phyloP scores from a whole-genome alignment of 2,113 vertebrate species.

The Zosterops lateralis region DNA sequence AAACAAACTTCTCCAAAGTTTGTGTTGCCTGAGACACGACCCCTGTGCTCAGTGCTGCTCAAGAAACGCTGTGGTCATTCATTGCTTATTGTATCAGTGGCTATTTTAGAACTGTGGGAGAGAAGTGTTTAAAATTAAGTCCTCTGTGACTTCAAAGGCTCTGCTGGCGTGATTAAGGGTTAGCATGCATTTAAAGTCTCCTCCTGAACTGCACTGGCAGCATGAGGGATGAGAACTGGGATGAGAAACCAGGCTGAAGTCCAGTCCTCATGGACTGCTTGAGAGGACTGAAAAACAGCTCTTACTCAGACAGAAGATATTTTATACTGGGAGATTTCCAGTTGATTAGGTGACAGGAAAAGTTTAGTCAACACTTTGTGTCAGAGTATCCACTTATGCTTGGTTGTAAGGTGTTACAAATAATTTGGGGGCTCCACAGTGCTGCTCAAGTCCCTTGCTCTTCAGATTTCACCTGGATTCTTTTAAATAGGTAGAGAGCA shows the following conservation, averaged over 20 bases:
- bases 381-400: not conserved
- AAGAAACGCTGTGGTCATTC: rapidly evolving
- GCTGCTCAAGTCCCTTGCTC: not conserved
- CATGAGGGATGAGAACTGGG: not conserved
- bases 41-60: rapidly evolving
- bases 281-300: not conserved
- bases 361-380: not conserved
- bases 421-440: not conserved
- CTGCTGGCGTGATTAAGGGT: not conserved
- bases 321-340: not conserved
- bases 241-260: not conserved
- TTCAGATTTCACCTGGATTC: not conserved
- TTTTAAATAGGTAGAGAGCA: not conserved
- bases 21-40: not conserved
- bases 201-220: not conserved
- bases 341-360: not conserved
- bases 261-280: not conserved
- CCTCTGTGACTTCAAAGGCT: not conserved
- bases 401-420: not conserved
- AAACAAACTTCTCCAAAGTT: not conserved
- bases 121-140: not conserved
- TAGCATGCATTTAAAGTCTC: not conserved
- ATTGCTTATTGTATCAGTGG: not conserved
- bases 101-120: slow-evolving; percentile 39
- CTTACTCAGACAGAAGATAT: not conserved